Conservation (phyloP, 2,888 invertebrate genomes). For the Trachelus stipa region DNA sequence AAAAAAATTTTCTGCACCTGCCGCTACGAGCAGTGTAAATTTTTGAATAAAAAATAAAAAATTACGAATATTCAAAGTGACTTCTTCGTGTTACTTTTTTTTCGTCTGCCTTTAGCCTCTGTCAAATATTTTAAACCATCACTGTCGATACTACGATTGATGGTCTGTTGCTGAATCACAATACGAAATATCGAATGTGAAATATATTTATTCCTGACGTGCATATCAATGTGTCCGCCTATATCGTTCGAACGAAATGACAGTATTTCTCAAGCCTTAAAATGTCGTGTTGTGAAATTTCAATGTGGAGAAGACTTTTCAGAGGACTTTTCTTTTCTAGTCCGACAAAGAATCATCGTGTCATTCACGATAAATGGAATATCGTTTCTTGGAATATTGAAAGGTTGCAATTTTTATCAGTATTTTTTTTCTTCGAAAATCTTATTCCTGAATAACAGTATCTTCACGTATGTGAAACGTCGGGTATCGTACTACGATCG, state of each 20-base stretch:
- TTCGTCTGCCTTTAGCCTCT: background rate
- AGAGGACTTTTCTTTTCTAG: background rate
- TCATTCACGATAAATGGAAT: background rate
- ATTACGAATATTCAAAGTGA: background rate
- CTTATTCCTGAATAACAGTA: background rate
- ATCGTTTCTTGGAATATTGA: background rate
- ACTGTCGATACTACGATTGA: background rate
- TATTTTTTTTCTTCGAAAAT: background rate
- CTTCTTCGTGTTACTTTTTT: background rate
- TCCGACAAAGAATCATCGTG: background rate
- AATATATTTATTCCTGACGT: conserved; percentile 6
- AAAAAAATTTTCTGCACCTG: background rate
- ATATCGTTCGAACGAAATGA: background rate
- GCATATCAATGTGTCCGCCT: conserved; percentile 1
- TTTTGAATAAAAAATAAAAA: background rate
- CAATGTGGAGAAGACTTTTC: background rate
- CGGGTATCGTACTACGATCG: background rate
- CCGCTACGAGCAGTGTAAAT: background rate
- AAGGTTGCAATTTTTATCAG: background rate
- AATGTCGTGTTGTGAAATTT: background rate
- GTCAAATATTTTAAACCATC: background rate
- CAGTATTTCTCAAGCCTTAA: background rate
- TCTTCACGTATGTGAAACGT: background rate
- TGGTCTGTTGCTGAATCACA: conserved; percentile 1
- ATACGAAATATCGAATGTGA: conserved; percentile 4